These are phyloP conservation scores for Melanotaenia trifasciata DNA, from an alignment of 2,797 vertebrate genomes.

Conservation along the genomic window DNA sequence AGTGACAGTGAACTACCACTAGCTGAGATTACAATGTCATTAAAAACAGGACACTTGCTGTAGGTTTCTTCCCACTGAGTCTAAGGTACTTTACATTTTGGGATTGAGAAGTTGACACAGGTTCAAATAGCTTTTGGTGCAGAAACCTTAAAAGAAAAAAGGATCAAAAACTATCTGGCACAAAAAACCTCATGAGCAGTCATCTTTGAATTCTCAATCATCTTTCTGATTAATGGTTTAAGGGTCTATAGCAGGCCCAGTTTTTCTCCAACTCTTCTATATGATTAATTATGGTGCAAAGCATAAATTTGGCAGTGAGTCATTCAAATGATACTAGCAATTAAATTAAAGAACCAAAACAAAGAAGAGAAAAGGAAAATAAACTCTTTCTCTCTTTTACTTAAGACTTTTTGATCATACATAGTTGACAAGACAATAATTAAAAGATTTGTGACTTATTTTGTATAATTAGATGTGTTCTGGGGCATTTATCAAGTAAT, in stretches of 20 bases:
- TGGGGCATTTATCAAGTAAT: neutral
- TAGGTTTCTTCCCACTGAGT: slow-evolving; percentile 7
- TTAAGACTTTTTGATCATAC: neutral
- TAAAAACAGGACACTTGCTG: neutral
- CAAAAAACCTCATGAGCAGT: neutral
- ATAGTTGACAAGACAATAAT: neutral
- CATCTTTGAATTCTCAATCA: neutral
- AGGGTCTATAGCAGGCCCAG: no score
- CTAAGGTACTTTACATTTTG: neutral
- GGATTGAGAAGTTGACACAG: neutral
- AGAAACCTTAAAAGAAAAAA: neutral
- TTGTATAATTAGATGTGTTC: neutral
- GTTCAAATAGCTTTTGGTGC: slow-evolving; percentile 14
- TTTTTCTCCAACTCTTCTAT: neutral
- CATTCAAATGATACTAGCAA: no score
- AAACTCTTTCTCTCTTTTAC: neutral
- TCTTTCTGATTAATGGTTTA: neutral
- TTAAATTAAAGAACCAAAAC: neutral
- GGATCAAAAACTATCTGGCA: neutral
- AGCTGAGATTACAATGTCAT: slow-evolving; percentile 22
- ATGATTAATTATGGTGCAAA: neutral
- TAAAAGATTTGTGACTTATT: neutral
- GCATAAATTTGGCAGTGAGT: no score
- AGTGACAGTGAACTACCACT: slow-evolving; percentile 32
- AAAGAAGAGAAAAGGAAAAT: neutral